Evolutionary conservation across 2,113 vertebrate genomes (phyloP), one percentile per base, ranked within the genome.

Genomic region (Crypturellus undulatus): DNA sequence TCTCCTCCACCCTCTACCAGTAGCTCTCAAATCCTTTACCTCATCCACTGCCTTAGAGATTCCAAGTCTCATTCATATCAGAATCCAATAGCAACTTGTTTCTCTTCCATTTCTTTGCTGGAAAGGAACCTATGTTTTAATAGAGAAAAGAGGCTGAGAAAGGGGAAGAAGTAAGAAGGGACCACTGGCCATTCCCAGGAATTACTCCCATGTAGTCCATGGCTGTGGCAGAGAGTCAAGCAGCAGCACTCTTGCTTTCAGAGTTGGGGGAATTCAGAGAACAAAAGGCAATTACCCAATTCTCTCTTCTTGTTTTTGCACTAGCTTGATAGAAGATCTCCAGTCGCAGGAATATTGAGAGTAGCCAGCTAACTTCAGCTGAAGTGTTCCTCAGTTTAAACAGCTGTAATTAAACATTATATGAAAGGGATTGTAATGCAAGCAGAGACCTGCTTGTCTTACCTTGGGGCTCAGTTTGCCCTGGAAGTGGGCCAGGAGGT

Each of bases 21-120:
- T 14, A 36, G 42, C 32, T 16, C 69, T 81, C 38, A 54, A 15
- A 12, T 82, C 34, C n/a, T 71, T 28, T 14, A 34, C 12, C 2
- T 52, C 43, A 32, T 10, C 12, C 8, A 22, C 4, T n/a, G 12
- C 10, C 9, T 42, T 38, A 52, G 17, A 73, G 14, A 69, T 1
- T 3, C 12, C 0, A 0, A 60, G 9, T 20, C 3, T n/a, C 63
- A 75, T 13, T 58, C 16, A 2, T 24, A 64, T 22, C 38, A 63
- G 26, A 20, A 42, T 5, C 3, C 24, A 17, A 15, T 40, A 40
- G 59, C 42, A 76, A 12, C 62, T 92, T 65, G 45, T 1, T 42
- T 68, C 20, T 79, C 34, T 63, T 79, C 36, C 1, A 0, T n/a
- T 52, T 1, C 58, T 71, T 81, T 51, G 7, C 47, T 71, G 59